Base-by-base conservation (phyloP, 2,797 vertebrate genomes). In the Oryzias dopingdopingensis region DNA sequence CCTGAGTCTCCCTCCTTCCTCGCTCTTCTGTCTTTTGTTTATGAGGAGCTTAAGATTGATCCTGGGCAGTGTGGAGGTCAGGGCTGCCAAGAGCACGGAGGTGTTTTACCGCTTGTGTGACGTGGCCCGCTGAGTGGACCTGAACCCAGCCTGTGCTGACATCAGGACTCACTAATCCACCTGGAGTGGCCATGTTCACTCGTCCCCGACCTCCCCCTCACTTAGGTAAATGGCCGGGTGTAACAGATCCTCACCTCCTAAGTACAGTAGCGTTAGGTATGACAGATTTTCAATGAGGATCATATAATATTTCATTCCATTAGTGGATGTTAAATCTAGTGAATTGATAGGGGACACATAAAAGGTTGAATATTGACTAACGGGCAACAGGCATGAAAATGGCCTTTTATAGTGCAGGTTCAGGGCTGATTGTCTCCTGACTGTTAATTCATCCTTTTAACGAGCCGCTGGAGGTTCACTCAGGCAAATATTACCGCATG, bases 21-120 rank as follows among this genome's bases (percentile, higher is more conserved):
- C 62, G 52, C 74, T 69, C 48, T 61, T 67, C 58, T 60, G 62
- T 74, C 56, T 26, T 20, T 56, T 71, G 74, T 83, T 86, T 83
- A 86, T 76, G 66, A 61, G 67, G 70, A 78, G 66, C 55, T 62
- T 63, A 59, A 86, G 83, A 90, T 90, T 88, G 87, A 89, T 84
- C 73, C 72, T 1, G 68, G 64, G 59, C 67, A 22, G 65, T 49
- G 82, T 70, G 0, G 71, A 82, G 86, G 86, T 89, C 86, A 86
- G 49, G 88, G 86, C 82, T 75, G 59, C 68, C 6, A 63, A 74
- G 80, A 81, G 70, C 74, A 62, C 59, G n/a, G 41, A 37, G 54
- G 76, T 86, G 80, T 86, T 90, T 87, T 81, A 88, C 79, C 42
- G 58, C 78, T 78, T 71, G 61, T 85, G 83, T 87, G 86, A 80